These are phyloP conservation scores for Proctacanthus coquilletti DNA, from an alignment of 1,140 invertebrate genomes.

Conservation along the genomic window DNA sequence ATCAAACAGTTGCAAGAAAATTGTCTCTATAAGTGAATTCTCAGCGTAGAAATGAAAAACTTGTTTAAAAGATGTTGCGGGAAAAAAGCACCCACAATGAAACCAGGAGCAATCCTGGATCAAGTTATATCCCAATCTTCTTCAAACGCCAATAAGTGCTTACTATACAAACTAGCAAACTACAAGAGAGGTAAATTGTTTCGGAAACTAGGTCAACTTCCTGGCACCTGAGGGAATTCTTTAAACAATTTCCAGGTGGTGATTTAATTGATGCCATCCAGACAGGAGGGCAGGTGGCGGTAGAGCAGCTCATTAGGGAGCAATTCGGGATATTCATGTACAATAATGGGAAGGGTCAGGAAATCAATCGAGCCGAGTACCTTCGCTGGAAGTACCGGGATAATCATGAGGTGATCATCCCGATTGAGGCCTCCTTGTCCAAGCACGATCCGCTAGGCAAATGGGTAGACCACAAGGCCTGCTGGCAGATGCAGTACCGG, in stretches of 20 bases:
- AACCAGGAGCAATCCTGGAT: conserved; percentile 52
- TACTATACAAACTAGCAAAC: conserved; percentile 73
- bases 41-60: conserved; percentile 23
- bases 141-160: conserved; percentile 66
- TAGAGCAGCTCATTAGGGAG: conserved; percentile 73
- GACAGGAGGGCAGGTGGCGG: conserved; percentile 57
- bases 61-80: conserved; percentile 26
- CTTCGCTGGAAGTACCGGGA: conserved; percentile 86
- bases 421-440: conserved; percentile 64
- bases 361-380: conserved; percentile 81
- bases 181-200: conserved; percentile 62
- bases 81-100: conserved; percentile 27
- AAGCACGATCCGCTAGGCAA: conserved; percentile 68
- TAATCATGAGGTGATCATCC: conserved; percentile 61
- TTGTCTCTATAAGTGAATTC: no score
- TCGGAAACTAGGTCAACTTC: background rate
- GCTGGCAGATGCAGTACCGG: conserved; percentile 94
- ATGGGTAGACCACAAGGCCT: conserved; percentile 81
- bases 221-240: background rate
- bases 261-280: conserved; percentile 73
- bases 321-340: conserved; percentile 85
- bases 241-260: conserved; percentile 37
- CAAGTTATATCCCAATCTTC: conserved; percentile 71
- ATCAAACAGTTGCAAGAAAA: no score
- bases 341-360: conserved; percentile 68